A percentile compares a stretch with the other conserved stretches of the same genome.
Conservation (phyloP, 1,140 invertebrate species). For the Oscheius sp. region DNA sequence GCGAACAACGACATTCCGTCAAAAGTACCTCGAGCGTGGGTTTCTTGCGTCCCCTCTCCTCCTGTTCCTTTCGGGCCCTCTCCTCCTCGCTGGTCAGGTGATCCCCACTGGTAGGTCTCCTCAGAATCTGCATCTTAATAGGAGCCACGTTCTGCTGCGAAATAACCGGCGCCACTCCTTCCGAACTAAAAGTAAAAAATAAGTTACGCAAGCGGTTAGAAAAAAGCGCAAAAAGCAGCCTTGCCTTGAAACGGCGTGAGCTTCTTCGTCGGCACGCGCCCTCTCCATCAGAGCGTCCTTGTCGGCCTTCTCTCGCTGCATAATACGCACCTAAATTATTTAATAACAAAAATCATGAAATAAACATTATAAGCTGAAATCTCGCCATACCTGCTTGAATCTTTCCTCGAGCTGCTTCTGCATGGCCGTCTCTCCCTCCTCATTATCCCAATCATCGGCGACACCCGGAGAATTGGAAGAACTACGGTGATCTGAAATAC, state of each 20-base stretch:
- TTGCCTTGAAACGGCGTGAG: no score
- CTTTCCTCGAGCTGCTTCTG: background rate
- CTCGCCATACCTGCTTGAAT: background rate
- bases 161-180: no score
- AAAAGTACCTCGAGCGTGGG: background rate
- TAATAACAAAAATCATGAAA: no score
- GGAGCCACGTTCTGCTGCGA: background rate
- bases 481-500: no score
- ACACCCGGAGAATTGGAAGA: no score
- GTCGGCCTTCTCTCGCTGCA: background rate
- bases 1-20: no score
- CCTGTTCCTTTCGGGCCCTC: background rate
- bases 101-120: background rate
- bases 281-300: background rate
- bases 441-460: constrained; percentile 11
- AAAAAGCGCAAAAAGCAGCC: no score
- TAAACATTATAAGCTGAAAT: background rate
- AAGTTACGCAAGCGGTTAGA: no score
- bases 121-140: background rate
- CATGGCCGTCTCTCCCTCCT: background rate
- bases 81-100: background rate
- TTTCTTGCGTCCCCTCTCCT: background rate
- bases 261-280: background rate
- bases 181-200: no score
- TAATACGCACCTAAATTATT: background rate